Evolutionary conservation across 2,888 invertebrate species (phyloP).

Genomic region (Rhagophthalmus giganteus): DNA sequence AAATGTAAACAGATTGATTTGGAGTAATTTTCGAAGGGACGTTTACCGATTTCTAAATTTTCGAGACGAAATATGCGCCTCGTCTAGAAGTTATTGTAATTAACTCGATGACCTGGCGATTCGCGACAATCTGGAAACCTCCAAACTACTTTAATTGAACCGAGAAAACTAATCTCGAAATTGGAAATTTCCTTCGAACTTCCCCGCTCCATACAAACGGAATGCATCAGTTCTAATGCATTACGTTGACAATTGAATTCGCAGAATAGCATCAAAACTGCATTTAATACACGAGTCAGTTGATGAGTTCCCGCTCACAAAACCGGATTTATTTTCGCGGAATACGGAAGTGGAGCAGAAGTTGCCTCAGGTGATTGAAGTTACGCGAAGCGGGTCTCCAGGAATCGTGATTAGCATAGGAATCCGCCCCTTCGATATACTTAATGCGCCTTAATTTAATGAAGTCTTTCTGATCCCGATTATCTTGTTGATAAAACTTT

Average conservation of each 20-base stretch:
- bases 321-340: conserved; percentile 9
- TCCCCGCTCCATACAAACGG: too few species aligned
- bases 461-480: conserved; percentile 30
- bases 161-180: too few species aligned
- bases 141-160: too few species aligned
- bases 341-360: conserved; percentile 6
- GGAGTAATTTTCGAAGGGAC: too few species aligned
- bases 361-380: conserved; percentile 20
- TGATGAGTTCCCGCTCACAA: conserved; percentile 8
- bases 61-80: too few species aligned
- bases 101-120: too few species aligned
- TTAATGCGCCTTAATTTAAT: conserved; percentile 28
- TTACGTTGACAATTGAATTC: conserved; percentile 6
- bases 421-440: conserved; percentile 17
- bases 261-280: conserved; percentile 9
- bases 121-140: too few species aligned
- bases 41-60: neutral
- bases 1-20: too few species aligned
- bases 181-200: too few species aligned
- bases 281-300: conserved; percentile 15
- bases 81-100: too few species aligned
- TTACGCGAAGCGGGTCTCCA: conserved; percentile 11
- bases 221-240: neutral
- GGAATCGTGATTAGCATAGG: conserved; percentile 31
- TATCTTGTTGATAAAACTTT: conserved; percentile 31